Evolutionary conservation across 2,797 vertebrate genomes (phyloP).

Genomic region (Typhlichthys eigenmanni): DNA sequence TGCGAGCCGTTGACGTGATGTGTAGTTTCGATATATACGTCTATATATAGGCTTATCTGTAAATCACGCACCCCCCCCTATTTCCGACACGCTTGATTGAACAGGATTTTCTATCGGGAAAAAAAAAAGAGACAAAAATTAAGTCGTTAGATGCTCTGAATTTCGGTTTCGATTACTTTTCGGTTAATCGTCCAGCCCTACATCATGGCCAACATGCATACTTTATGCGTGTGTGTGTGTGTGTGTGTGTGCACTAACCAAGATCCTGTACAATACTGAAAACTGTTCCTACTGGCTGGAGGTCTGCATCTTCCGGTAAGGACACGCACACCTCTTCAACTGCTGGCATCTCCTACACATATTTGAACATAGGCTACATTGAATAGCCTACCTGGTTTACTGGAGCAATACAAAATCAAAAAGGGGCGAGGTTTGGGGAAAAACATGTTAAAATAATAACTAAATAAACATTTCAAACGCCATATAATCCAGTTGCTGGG

Average conservation of each 20-base stretch:
- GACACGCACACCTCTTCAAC: constrained; percentile 82
- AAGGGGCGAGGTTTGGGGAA: not conserved
- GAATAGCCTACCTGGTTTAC: not conserved
- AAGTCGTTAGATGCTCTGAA: too few relatives aligned
- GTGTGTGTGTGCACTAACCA: constrained; percentile 71
- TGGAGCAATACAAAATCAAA: not conserved
- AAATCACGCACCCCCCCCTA: too few relatives aligned
- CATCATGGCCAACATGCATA: not conserved
- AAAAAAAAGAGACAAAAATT: too few relatives aligned
- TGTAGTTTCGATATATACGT: too few relatives aligned
- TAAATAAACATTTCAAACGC: too few relatives aligned
- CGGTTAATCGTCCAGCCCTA: too few relatives aligned
- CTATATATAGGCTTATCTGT: too few relatives aligned
- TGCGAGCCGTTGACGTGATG: too few relatives aligned
- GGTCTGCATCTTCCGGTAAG: constrained; percentile 82
- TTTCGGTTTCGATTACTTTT: too few relatives aligned
- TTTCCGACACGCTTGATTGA: too few relatives aligned
- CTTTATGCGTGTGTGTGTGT: not conserved
- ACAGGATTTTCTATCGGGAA: too few relatives aligned
- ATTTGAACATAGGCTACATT: constrained; percentile 1
- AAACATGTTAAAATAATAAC: not conserved
- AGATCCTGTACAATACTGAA: constrained; percentile 88
- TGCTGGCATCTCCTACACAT: constrained; percentile 81
- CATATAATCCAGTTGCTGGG: too few relatives aligned
- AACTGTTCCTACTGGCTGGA: constrained; percentile 84